Evolutionary conservation across 2,888 invertebrate species (phyloP).

Genomic region (Drosophila conformis): DNA sequence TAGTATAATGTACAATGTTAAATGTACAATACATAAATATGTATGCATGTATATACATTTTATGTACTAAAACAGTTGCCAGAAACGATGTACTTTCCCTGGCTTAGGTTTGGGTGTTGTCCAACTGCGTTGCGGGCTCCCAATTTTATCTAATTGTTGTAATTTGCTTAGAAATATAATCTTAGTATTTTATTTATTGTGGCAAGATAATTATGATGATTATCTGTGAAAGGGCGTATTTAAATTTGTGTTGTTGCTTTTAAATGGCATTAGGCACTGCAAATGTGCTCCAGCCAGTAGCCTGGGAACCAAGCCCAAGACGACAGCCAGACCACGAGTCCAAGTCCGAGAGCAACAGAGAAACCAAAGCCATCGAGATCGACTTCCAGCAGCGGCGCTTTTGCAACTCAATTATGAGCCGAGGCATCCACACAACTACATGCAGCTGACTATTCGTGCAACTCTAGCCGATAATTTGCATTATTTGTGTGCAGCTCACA

Average conservation of each 20-base stretch:
- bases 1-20: constrained; percentile 48
- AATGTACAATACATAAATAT: constrained; percentile 17
- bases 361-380: constrained; percentile 33
- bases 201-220: constrained; percentile 75
- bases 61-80: constrained; percentile 15
- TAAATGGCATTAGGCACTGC: constrained; percentile 50
- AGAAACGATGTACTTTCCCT: constrained; percentile 60
- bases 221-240: constrained; percentile 74
- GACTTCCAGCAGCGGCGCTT: constrained; percentile 31
- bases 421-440: constrained; percentile 49
- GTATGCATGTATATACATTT: constrained; percentile 1
- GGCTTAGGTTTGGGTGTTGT: constrained; percentile 53
- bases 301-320: constrained; percentile 62
- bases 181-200: constrained; percentile 70
- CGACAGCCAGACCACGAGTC: constrained; percentile 8
- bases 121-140: constrained; percentile 45
- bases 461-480: constrained; percentile 76
- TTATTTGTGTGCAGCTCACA: constrained; percentile 64
- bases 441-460: constrained; percentile 73
- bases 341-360: background rate
- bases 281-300: constrained; percentile 45
- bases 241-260: constrained; percentile 38
- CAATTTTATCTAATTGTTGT: constrained; percentile 68
- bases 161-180: constrained; percentile 65
- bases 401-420: constrained; percentile 78